Conservation (phyloP, 2,113 vertebrate species). For the Psittacula cyanocephala region DNA sequence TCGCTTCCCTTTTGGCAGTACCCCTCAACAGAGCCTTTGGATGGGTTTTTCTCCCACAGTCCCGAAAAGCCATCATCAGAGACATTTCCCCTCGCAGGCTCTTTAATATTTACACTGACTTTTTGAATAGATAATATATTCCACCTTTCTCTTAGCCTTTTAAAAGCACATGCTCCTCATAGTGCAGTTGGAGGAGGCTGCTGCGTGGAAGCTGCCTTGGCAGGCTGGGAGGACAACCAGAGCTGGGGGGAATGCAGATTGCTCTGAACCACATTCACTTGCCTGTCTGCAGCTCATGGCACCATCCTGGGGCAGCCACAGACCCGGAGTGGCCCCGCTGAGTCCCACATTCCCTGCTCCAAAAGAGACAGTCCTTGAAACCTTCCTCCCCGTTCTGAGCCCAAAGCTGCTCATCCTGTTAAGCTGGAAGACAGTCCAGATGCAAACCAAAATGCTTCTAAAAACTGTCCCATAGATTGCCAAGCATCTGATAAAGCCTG, state of each 20-base stretch:
- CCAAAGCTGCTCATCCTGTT: neutral
- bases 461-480: neutral
- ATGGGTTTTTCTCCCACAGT: conserved; percentile 3
- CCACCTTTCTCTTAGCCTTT: neutral
- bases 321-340: neutral
- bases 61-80: conserved; percentile 30
- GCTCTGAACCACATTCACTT: fast-evolving
- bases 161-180: neutral
- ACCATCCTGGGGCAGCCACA: neutral
- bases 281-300: neutral
- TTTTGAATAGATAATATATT: conserved; percentile 36
- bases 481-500: neutral
- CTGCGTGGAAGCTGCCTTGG: neutral
- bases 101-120: conserved; percentile 38
- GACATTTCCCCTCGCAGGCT: neutral
- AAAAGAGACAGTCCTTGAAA: neutral
- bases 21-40: neutral
- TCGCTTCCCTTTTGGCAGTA: neutral
- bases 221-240: neutral
- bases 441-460: neutral
- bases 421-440: neutral
- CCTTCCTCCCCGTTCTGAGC: neutral
- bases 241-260: neutral
- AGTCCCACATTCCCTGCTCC: neutral
- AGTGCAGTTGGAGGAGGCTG: neutral